Percentiles rank a stretch among this genome's conserved stretches.
phyloP scores from a whole-genome alignment of 2,888 invertebrate genomes.

The Drosophila rubida region DNA sequence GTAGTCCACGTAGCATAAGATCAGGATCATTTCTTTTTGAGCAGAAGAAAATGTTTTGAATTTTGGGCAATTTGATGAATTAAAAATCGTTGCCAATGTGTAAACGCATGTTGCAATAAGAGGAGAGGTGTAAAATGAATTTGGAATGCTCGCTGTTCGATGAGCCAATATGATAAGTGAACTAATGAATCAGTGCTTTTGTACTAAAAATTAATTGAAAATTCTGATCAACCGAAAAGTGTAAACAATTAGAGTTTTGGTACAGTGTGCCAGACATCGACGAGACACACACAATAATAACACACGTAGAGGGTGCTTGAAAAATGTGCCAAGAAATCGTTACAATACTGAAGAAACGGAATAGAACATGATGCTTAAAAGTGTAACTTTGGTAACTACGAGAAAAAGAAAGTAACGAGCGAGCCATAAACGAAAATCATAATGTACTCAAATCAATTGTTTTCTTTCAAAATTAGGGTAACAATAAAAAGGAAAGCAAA shows the following conservation, averaged over 20 bases:
- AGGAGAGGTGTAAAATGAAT: slow-evolving; percentile 30
- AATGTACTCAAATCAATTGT: slow-evolving; percentile 22
- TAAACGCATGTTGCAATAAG: slow-evolving; percentile 9
- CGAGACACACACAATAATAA: slow-evolving; percentile 21
- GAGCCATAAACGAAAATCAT: slow-evolving; percentile 33
- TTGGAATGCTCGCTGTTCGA: slow-evolving; percentile 46
- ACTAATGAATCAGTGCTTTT: slow-evolving; percentile 27
- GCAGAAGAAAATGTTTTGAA: slow-evolving; percentile 52
- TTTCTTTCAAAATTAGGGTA: slow-evolving; percentile 18
- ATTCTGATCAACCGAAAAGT: slow-evolving; percentile 12
- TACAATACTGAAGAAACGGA: slow-evolving; percentile 15
- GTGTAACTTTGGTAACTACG: slow-evolving; percentile 45
- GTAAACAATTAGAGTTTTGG: neutral
- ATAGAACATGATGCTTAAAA: slow-evolving; percentile 39
- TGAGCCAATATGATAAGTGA: slow-evolving; percentile 57
- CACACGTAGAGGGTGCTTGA: slow-evolving; percentile 45
- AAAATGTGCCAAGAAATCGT: slow-evolving; percentile 41
- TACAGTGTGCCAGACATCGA: slow-evolving; percentile 22
- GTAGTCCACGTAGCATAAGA: neutral
- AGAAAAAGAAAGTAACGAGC: slow-evolving; percentile 47
- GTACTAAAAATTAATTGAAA: slow-evolving; percentile 1
- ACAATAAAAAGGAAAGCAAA: slow-evolving; percentile 39
- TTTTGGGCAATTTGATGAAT: slow-evolving; percentile 30
- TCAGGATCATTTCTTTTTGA: neutral
- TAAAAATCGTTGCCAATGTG: slow-evolving; percentile 50